A percentile compares a stretch with the other conserved stretches of the same genome.
These are phyloP conservation scores for Picus viridis DNA, from an alignment of 2,797 vertebrate species.

Conservation along the genomic window DNA sequence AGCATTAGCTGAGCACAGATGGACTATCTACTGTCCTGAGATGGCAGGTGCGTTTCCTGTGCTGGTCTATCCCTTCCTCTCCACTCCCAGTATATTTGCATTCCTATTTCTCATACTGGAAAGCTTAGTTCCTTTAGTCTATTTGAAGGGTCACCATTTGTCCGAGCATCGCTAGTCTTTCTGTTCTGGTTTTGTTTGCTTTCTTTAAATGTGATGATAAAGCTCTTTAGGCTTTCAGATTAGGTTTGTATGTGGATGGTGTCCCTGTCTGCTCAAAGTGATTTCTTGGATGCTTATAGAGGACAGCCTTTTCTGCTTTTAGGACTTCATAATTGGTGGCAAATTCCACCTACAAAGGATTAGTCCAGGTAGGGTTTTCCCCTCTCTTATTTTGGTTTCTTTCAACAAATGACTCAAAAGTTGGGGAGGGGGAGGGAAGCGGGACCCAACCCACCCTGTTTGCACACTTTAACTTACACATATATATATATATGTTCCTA, in stretches of 20 bases:
- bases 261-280: not conserved
- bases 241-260: not conserved
- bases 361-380: not conserved
- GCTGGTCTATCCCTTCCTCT: not conserved
- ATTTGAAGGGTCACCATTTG: not conserved
- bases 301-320: not conserved
- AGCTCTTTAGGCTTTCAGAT: not conserved
- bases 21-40: not conserved
- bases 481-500: not conserved
- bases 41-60: not conserved
- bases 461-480: no score
- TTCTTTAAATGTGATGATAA: not conserved
- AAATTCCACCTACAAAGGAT: not conserved
- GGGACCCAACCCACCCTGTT: no score
- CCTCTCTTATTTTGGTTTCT: not conserved
- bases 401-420: not conserved
- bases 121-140: not conserved
- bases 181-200: not conserved
- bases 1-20: not conserved
- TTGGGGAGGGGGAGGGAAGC: no score
- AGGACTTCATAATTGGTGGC: not conserved
- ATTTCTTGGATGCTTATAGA: not conserved
- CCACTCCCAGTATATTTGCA: not conserved
- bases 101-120: not conserved
- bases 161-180: not conserved